Evolutionary conservation across 2,113 vertebrate genomes (phyloP).

Genomic region (Siniperca knerii): DNA sequence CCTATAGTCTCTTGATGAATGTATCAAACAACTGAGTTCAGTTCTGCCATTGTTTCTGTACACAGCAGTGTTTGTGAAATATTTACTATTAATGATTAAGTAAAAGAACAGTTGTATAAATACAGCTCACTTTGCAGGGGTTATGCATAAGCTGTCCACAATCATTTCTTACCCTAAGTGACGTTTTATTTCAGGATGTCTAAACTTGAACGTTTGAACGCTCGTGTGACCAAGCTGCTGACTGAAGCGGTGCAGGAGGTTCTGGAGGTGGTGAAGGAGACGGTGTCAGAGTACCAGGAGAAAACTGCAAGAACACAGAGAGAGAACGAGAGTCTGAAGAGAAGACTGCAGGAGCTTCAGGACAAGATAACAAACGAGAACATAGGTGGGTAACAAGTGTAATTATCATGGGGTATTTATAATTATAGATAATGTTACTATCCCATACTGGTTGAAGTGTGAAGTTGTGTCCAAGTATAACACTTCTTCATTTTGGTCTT

Average conservation of each 20-base stretch:
- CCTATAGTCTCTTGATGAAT: neutral
- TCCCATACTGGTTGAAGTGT: neutral
- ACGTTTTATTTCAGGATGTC: conserved; percentile 70
- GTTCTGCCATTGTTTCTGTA: neutral
- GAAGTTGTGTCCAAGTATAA: neutral
- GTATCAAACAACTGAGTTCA: neutral
- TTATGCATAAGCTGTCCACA: neutral
- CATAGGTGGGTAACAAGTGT: conserved; percentile 53
- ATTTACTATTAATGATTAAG: neutral
- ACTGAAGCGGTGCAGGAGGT: conserved; percentile 79
- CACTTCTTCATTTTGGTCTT: neutral
- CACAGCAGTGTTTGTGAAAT: neutral
- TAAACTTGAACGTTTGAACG: conserved; percentile 79
- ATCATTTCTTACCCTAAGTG: neutral
- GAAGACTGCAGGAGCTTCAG: conserved; percentile 73
- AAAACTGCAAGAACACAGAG: conserved; percentile 78
- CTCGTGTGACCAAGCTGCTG: conserved; percentile 78
- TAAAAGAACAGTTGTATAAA: neutral
- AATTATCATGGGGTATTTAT: neutral
- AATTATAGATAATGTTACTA: neutral
- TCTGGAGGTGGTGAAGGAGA: conserved; percentile 81
- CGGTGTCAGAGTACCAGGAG: conserved; percentile 77
- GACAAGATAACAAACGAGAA: conserved; percentile 52
- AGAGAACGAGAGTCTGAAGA: conserved; percentile 79
- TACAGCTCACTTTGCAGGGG: neutral